Percentiles rank a stretch among this genome's conserved stretches.
Evolutionary conservation across 2,888 invertebrate species (phyloP).

Genomic region (Ormyrus thymus): DNA sequence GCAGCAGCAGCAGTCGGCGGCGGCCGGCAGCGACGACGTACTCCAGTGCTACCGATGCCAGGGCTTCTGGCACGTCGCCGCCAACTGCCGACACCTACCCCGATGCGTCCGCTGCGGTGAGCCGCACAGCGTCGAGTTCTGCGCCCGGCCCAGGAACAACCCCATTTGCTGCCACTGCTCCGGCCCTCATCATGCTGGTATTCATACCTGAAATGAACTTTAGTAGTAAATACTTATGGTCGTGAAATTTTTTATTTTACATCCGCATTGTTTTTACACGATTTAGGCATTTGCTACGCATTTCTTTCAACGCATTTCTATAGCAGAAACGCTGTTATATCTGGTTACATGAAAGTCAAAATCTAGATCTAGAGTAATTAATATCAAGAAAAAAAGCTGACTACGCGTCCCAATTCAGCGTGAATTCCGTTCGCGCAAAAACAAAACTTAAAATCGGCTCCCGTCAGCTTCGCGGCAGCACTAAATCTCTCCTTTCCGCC

Average conservation of each 20-base stretch:
- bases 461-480: not conserved
- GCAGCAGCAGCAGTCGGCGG: conserved; percentile 61
- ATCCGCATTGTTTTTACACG: not conserved
- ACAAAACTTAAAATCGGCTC: conserved; percentile 4
- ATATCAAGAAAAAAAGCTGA: too few relatives aligned
- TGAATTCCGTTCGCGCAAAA: not conserved
- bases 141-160: conserved; percentile 75
- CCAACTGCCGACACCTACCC: conserved; percentile 74
- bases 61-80: conserved; percentile 78
- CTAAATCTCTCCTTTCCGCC: not conserved
- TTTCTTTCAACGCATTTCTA: too few relatives aligned
- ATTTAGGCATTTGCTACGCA: too few relatives aligned
- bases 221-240: not conserved
- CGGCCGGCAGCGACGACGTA: conserved; percentile 69
- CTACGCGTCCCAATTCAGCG: not conserved
- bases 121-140: conserved; percentile 76
- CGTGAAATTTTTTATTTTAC: not conserved
- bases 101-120: conserved; percentile 78
- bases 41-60: conserved; percentile 77
- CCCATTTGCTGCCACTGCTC: conserved; percentile 77
- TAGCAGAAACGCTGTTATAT: too few relatives aligned
- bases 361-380: too few relatives aligned
- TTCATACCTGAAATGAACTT: not conserved
- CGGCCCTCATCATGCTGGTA: conserved; percentile 77
- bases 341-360: too few relatives aligned